Base-by-base conservation (phyloP, 2,797 vertebrate genomes). In the Rhabdomys pumilio region DNA sequence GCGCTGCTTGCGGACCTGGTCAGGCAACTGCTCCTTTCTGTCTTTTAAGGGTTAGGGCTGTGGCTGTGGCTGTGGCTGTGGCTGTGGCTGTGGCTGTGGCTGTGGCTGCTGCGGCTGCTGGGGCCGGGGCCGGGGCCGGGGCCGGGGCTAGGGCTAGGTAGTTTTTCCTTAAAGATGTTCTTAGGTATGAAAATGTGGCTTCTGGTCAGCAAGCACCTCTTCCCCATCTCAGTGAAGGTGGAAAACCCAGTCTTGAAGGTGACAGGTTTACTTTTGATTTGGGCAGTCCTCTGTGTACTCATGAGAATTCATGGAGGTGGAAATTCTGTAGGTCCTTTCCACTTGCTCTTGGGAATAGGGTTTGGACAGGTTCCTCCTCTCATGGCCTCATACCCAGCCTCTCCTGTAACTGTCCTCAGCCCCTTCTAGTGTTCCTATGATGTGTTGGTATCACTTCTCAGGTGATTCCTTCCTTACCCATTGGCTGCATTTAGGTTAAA, bases 1-100 rank as follows among this genome's bases (percentile, higher is more conserved):
- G 17, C 3, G 3, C n/a, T 0, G 55, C 4, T n/a, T 50, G 20
- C 6, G 47, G n/a, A 50, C 31, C 5, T 14, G 6, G n/a, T 11
- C 26, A 57, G 17, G 20, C 2, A 83, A 55, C 1, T 31, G 14
- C 11, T 79, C 47, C 47, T 86, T 34, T 29, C 79, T 83, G 72
- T 69, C 55, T 26, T 67, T 92, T 84, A 57, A 72, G 61, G 61
- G 24, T 59, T 57, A 9, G 47, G 47, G 47, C 47, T 47, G 47
- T 47, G 47, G 47, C 47, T 47, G 47, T 47, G 47, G 44, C 44
- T 44, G 44, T 44, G 44, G 44, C 44, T 44, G 44, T 44, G 44
- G 44, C 44, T 44, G 44, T 44, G 44, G 44, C 44, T 57, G 17
- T 47, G 47, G 47, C 47, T 47, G 47, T 47, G 47, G 47, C 47